Conservation (phyloP, 2,797 vertebrate species). For the Enoplosus armatus region DNA sequence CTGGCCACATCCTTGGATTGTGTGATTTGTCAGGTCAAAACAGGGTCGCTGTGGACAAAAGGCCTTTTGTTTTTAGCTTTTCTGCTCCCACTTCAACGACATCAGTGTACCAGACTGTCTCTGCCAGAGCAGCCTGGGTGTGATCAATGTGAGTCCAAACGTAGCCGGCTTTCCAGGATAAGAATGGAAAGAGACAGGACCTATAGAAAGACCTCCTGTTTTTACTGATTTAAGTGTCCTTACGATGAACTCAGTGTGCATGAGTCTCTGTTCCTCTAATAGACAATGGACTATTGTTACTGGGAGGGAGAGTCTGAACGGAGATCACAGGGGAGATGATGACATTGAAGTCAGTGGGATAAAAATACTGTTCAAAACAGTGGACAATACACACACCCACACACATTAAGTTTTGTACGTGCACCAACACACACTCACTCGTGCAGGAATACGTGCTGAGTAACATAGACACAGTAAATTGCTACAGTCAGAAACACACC, state of each 20-base stretch:
- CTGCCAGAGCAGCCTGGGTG: slow-evolving; percentile 26
- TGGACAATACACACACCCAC: slow-evolving; percentile 30
- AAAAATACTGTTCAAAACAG: slow-evolving; percentile 51
- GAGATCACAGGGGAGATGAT: slow-evolving; percentile 67
- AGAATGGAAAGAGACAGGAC: slow-evolving; percentile 50
- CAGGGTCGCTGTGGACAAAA: slow-evolving; percentile 45
- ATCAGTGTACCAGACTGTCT: slow-evolving; percentile 34
- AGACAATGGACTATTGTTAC: slow-evolving; percentile 81
- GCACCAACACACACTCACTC: slow-evolving; percentile 1
- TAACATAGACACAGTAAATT: slow-evolving; percentile 16
- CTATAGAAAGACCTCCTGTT: slow-evolving; percentile 29
- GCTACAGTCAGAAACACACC: neutral
- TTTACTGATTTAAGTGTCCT: slow-evolving; percentile 64
- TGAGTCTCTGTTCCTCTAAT: slow-evolving; percentile 59
- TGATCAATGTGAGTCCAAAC: slow-evolving; percentile 37
- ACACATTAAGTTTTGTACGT: slow-evolving; percentile 11
- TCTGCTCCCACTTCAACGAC: slow-evolving; percentile 14
- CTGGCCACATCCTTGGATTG: slow-evolving; percentile 52
- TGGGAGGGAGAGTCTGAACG: slow-evolving; percentile 49
- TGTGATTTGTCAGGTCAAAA: slow-evolving; percentile 26
- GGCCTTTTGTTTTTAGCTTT: slow-evolving; percentile 41
- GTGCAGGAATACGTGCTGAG: slow-evolving; percentile 14
- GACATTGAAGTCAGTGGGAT: slow-evolving; percentile 66
- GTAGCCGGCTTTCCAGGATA: slow-evolving; percentile 6
- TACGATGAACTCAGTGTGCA: slow-evolving; percentile 66